Base-by-base conservation (phyloP, 2,888 invertebrate genomes). In the Lepidocyrtoides sp. region DNA sequence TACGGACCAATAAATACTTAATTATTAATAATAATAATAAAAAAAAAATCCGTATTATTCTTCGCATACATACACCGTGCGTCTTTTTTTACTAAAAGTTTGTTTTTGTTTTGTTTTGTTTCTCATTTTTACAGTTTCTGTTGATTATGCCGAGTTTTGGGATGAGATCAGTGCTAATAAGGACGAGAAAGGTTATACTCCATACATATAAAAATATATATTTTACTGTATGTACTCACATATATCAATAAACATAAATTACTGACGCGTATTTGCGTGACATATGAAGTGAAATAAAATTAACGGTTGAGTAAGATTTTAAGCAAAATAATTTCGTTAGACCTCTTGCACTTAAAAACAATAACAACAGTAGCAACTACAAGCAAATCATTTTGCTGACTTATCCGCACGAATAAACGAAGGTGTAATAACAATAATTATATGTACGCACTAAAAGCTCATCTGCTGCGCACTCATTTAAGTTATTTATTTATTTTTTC, bases 91-190 rank as follows among this genome's bases (percentile, higher is more conserved):
- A 89, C 89, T 89, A 91, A 91, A 90, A 77, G 90, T 90, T 90
- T 90, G 72, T 92, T 87, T 86, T 91, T 89, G 84, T 85, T 86
- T 92, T 89, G 84, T 92, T 92, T 91, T 91, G 81, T 91, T 91
- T 91, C 82, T 75, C 81, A 60, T 82, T 92, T 93, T 92, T 92
- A 89, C 93, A 93, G 93, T 93, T 92, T 93, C 93, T 91, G 93
- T 93, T 92, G 92, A 93, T 91, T 93, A 93, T 91, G 93, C 93
- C 66, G 93, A 93, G 92, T 93, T 93, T 93, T 93, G 93, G 93
- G 93, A 93, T 93, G 93, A 93, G 91, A 93, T 93, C 91, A 93
- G 92, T 92, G 90, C 92, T 88, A 93, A 93, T 93, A 93, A 93
- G 93, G 93, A 93, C 91, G 92, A 93, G 84, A 92, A 93, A 93